Evolutionary conservation across 2,888 invertebrate species (phyloP).

Genomic region (Drosophila falleni): DNA sequence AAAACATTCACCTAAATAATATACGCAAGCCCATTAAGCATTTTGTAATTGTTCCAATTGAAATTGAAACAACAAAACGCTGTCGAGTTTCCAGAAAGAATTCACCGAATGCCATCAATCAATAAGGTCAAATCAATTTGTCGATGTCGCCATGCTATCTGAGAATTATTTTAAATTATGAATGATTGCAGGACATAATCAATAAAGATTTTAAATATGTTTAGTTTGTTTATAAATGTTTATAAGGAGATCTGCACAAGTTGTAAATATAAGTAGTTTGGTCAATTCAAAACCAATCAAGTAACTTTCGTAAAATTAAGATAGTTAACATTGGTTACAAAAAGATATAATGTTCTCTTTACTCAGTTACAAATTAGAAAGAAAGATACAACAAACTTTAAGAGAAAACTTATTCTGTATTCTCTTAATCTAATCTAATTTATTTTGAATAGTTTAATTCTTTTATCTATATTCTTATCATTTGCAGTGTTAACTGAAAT

Average conservation of each 20-base stretch:
- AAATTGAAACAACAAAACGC: slow-evolving; percentile 33
- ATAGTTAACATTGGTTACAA: no score
- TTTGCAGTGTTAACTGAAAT: no score
- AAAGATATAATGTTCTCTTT: no score
- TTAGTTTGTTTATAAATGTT: neutral
- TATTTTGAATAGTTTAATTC: no score
- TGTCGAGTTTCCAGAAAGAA: slow-evolving; percentile 2
- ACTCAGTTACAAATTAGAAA: no score
- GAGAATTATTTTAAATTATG: slow-evolving; percentile 72
- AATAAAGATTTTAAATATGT: slow-evolving; percentile 6
- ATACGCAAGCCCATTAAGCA: slow-evolving; percentile 24
- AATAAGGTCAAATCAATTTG: slow-evolving; percentile 79
- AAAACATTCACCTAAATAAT: slow-evolving; percentile 48
- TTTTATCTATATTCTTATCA: no score
- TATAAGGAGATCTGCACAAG: neutral
- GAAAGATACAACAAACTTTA: no score
- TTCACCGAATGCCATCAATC: slow-evolving; percentile 61
- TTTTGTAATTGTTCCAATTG: slow-evolving; percentile 39
- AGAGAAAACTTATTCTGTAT: no score
- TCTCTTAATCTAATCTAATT: no score
- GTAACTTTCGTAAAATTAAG: neutral
- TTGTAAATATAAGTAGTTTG: no score
- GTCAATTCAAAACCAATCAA: neutral
- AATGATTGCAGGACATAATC: slow-evolving; percentile 32
- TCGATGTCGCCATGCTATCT: slow-evolving; percentile 32